These are phyloP conservation scores for Tupaia tana DNA, from an alignment of 2,113 vertebrate species.

Conservation along the genomic window DNA sequence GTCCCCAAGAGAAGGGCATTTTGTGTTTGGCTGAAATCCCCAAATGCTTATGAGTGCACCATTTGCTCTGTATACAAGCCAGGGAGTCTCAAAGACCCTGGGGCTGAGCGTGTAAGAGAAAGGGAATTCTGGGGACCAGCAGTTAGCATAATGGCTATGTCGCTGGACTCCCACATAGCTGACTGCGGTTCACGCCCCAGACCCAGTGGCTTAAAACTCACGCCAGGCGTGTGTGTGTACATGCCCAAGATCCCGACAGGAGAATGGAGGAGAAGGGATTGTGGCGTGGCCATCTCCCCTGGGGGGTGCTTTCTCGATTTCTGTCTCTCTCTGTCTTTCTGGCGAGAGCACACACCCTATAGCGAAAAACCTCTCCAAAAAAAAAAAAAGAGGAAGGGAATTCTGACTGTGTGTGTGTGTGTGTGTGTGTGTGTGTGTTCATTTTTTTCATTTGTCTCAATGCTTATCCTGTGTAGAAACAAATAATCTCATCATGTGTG, in stretches of 20 bases:
- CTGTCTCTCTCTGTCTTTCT: too few relatives aligned
- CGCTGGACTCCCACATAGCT: too few relatives aligned
- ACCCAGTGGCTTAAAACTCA: too few relatives aligned
- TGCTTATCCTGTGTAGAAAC: neutral
- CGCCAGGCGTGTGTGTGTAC: too few relatives aligned
- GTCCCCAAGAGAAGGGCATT: neutral
- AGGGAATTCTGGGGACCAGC: neutral
- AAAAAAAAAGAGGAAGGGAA: fast-evolving
- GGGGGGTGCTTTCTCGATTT: too few relatives aligned
- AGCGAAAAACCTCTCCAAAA: too few relatives aligned
- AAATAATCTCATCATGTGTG: neutral
- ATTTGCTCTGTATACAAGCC: neutral
- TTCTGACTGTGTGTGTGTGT: neutral
- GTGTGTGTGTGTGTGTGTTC: neutral
- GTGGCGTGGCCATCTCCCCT: too few relatives aligned
- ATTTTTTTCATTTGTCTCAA: neutral
- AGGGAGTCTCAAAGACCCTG: neutral
- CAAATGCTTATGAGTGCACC: neutral
- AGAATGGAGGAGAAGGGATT: too few relatives aligned
- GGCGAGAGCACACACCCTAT: too few relatives aligned
- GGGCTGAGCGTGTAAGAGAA: fast-evolving
- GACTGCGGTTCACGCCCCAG: too few relatives aligned
- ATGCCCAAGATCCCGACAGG: too few relatives aligned
- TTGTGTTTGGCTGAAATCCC: neutral
- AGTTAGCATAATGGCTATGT: too few relatives aligned